Conservation (phyloP, 2,113 vertebrate species). For the Aptenodytes forsteri region DNA sequence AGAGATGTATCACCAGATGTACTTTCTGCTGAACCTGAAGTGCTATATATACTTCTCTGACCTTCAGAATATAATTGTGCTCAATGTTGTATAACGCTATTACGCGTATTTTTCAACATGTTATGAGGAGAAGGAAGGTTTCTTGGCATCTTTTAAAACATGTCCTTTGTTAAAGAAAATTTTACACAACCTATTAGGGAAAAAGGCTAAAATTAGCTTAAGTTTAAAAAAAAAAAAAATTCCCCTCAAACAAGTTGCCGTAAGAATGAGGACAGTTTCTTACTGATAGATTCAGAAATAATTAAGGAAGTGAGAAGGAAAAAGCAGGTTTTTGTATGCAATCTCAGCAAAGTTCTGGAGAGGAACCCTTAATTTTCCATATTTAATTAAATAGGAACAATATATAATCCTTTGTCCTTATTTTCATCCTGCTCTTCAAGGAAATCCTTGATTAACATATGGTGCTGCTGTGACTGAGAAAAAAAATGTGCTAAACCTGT, state of each 20-base stretch:
- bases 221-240: not conserved
- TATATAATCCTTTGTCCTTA: not conserved
- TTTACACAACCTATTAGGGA: not conserved
- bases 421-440: not conserved
- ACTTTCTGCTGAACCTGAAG: not conserved
- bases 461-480: not conserved
- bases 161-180: not conserved
- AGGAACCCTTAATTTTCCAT: not conserved
- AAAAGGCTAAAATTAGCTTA: not conserved
- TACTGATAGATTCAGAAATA: not conserved
- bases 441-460: not conserved
- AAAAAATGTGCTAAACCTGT: not conserved
- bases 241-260: rapidly evolving
- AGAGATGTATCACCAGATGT: not conserved
- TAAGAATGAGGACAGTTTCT: not conserved
- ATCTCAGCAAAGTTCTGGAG: not conserved
- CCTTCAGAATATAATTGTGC: not conserved
- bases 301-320: not conserved
- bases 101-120: not conserved
- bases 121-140: not conserved
- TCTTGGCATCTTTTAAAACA: not conserved
- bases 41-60: not conserved
- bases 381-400: not conserved
- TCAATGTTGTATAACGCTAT: not conserved
- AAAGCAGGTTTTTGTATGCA: rapidly evolving